Evolutionary conservation across 2,113 vertebrate genomes (phyloP).

Genomic region (Lasiurus borealis): DNA sequence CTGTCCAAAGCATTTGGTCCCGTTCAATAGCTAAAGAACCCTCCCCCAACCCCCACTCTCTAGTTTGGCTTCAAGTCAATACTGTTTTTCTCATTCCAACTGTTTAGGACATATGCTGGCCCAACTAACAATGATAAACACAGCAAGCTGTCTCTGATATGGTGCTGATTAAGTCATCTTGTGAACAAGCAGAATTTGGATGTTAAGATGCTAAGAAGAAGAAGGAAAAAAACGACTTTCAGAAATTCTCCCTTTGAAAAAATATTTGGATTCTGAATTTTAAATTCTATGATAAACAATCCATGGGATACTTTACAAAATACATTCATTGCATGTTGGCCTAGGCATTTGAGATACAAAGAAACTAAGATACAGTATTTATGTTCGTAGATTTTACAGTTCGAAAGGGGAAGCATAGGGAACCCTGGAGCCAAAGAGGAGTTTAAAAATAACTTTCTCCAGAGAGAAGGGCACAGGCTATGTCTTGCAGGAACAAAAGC

Average conservation of each 20-base stretch:
- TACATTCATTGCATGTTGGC: neutral
- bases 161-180: slow-evolving; percentile 80
- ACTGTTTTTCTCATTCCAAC: slow-evolving; percentile 75
- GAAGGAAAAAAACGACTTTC: neutral
- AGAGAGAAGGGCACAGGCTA: neutral
- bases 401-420: neutral
- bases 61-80: slow-evolving; percentile 73
- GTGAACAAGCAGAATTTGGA: slow-evolving; percentile 58
- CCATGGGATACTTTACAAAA: slow-evolving; percentile 23
- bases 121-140: slow-evolving; percentile 80
- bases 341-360: slow-evolving; percentile 31
- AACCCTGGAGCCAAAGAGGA: neutral
- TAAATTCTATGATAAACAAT: slow-evolving; percentile 69
- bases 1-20: slow-evolving; percentile 24
- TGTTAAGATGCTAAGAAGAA: slow-evolving; percentile 62
- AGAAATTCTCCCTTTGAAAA: slow-evolving; percentile 61
- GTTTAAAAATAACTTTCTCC: slow-evolving; percentile 35
- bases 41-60: neutral
- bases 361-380: neutral
- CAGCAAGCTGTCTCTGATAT: slow-evolving; percentile 78
- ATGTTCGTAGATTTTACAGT: neutral
- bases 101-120: slow-evolving; percentile 78
- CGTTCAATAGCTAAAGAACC: slow-evolving; percentile 13
- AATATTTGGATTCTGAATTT: slow-evolving; percentile 57
- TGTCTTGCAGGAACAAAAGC: neutral